These are phyloP conservation scores for Caerostris extrusa DNA, from an alignment of 1,140 invertebrate genomes.

Conservation along the genomic window DNA sequence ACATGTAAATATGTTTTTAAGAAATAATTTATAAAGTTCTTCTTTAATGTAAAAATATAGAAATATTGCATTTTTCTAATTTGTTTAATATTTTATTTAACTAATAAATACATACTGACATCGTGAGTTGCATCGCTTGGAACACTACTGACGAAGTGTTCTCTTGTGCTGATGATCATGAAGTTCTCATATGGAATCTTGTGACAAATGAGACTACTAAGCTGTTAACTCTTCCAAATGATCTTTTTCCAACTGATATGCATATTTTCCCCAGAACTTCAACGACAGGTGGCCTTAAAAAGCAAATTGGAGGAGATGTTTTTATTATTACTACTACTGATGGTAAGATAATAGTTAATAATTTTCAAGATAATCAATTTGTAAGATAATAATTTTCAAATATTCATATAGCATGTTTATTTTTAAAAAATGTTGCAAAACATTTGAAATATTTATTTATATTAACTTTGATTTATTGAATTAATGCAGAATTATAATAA, in stretches of 20 bases:
- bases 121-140: conserved; percentile 94
- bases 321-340: conserved; percentile 94
- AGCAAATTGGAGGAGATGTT: conserved; percentile 89
- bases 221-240: conserved; percentile 89
- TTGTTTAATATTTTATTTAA: conserved; percentile 6
- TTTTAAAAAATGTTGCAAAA: not conserved
- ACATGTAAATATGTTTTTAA: not conserved
- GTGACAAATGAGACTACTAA: conserved; percentile 88
- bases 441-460: too few relatives aligned
- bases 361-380: too few relatives aligned
- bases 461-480: too few relatives aligned
- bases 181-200: conserved; percentile 93
- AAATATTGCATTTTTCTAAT: not conserved
- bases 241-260: conserved; percentile 93
- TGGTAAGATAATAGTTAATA: conserved; percentile 84
- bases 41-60: not conserved
- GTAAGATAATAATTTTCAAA: too few relatives aligned
- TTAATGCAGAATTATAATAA: too few relatives aligned
- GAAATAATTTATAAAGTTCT: not conserved
- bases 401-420: not conserved
- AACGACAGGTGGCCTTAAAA: conserved; percentile 83
- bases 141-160: conserved; percentile 94
- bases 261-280: conserved; percentile 88
- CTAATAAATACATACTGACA: conserved; percentile 84
- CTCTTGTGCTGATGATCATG: conserved; percentile 95